A percentile compares a stretch with the other conserved stretches of the same genome.
Conservation (phyloP, 1,140 invertebrate genomes). For the Hycleus cichorii region DNA sequence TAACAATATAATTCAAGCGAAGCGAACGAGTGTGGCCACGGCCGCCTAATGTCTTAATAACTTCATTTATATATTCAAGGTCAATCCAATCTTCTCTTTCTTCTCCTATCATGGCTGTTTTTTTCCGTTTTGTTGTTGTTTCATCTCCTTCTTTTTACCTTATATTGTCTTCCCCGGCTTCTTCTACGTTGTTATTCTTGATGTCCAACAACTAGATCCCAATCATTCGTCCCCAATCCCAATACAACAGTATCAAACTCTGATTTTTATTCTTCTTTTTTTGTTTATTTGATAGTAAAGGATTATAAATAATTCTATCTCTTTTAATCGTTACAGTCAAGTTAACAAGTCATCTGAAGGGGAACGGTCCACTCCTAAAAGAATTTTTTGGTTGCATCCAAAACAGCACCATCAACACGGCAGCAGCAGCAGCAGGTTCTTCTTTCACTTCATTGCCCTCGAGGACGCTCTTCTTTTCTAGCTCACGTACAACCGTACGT, state of each 20-base stretch:
- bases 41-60: slow-evolving; percentile 40
- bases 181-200: too few relatives aligned
- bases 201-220: too few relatives aligned
- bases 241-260: too few relatives aligned
- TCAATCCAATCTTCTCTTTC: slow-evolving; percentile 29
- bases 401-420: too few relatives aligned
- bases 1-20: slow-evolving; percentile 31
- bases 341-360: not conserved
- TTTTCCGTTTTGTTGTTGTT: slow-evolving; percentile 3
- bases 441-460: slow-evolving; percentile 22
- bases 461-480: not conserved
- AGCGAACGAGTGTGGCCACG: slow-evolving; percentile 33
- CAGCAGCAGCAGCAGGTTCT: slow-evolving; percentile 13
- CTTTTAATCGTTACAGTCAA: not conserved
- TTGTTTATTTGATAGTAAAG: too few relatives aligned
- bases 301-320: too few relatives aligned
- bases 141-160: too few relatives aligned
- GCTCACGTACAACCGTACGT: not conserved
- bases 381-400: slow-evolving; percentile 25
- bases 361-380: slow-evolving; percentile 18
- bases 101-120: slow-evolving; percentile 7
- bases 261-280: too few relatives aligned
- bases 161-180: too few relatives aligned
- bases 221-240: too few relatives aligned
- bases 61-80: slow-evolving; percentile 39